phyloP scores from a whole-genome alignment of 2,888 invertebrate genomes.

The Melanostoma scalare region DNA sequence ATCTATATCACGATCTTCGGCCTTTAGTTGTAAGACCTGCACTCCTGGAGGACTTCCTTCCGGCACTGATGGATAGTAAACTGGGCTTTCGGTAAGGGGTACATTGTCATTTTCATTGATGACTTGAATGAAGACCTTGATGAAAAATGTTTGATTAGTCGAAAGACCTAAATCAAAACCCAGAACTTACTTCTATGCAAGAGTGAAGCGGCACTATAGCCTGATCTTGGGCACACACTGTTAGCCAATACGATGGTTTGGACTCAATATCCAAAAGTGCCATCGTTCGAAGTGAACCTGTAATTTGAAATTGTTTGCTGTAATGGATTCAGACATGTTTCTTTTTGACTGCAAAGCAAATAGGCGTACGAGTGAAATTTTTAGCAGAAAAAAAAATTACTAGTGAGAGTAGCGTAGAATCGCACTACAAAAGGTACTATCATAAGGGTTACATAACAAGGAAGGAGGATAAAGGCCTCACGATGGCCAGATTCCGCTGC shows the following conservation, averaged over 20 bases:
- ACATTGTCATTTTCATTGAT: conserved; percentile 97
- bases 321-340: too few relatives aligned
- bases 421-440: too few relatives aligned
- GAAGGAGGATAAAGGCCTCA: too few relatives aligned
- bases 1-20: conserved; percentile 91
- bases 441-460: too few relatives aligned
- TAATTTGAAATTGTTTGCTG: conserved; percentile 65
- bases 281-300: conserved; percentile 92
- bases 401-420: too few relatives aligned
- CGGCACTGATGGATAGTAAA: conserved; percentile 90
- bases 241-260: conserved; percentile 95
- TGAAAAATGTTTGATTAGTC: conserved; percentile 66
- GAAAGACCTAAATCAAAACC: conserved; percentile 42
- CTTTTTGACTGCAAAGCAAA: too few relatives aligned
- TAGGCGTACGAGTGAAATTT: too few relatives aligned
- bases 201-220: conserved; percentile 93
- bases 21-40: conserved; percentile 89
- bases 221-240: conserved; percentile 95
- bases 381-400: too few relatives aligned
- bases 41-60: conserved; percentile 91
- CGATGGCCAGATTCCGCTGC: too few relatives aligned
- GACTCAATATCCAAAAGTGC: conserved; percentile 94
- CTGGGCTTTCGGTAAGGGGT: conserved; percentile 93
- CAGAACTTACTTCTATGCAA: conserved; percentile 87
- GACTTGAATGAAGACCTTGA: conserved; percentile 91